A percentile compares a stretch with the other conserved stretches of the same genome.
Evolutionary conservation across 1,140 invertebrate species (phyloP).

Genomic region (Formica selysi): DNA sequence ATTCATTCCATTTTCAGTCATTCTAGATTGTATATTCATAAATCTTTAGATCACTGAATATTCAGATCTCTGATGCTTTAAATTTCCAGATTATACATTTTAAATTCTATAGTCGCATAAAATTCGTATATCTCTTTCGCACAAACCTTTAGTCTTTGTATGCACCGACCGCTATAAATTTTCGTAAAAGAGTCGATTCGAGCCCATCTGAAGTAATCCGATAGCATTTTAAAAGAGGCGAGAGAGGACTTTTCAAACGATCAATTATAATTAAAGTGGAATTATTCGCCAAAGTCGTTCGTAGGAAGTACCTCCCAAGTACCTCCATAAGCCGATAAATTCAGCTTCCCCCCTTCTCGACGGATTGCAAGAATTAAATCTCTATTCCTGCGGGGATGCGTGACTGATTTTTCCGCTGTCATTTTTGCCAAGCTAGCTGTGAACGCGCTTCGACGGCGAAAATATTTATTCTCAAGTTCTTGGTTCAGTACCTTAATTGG

Average conservation of each 20-base stretch:
- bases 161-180: background rate
- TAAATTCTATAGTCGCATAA: background rate
- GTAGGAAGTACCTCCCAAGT: background rate
- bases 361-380: slow-evolving; percentile 21
- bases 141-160: background rate
- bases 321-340: slow-evolving; percentile 9
- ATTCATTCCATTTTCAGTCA: background rate
- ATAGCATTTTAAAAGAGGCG: slow-evolving; percentile 24
- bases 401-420: background rate
- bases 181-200: slow-evolving; percentile 2
- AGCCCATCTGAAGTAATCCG: background rate
- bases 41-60: background rate
- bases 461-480: slow-evolving; percentile 7
- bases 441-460: background rate
- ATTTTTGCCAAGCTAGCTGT: background rate
- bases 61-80: background rate
- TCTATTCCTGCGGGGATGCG: background rate
- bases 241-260: slow-evolving; percentile 9
- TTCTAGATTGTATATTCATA: background rate
- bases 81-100: background rate
- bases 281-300: background rate
- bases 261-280: slow-evolving; percentile 49
- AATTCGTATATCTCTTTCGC: background rate
- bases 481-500: slow-evolving; percentile 5
- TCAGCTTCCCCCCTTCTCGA: slow-evolving; percentile 6